Evolutionary conservation across 2,797 vertebrate genomes (phyloP), one percentile per base, ranked within the genome.

Genomic region (Semaprochilodus insignis): DNA sequence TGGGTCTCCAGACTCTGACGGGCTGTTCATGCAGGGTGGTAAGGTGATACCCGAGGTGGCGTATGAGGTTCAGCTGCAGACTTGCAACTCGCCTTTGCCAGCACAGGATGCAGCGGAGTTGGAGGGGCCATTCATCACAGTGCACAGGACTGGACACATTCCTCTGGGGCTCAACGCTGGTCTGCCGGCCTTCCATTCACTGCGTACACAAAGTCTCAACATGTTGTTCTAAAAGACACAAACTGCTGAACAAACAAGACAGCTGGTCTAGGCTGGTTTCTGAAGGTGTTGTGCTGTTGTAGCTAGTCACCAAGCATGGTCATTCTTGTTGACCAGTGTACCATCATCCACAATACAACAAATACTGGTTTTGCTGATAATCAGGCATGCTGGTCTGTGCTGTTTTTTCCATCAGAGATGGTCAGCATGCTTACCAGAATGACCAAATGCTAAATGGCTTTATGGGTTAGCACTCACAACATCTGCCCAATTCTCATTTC

Each of bases 11-110:
- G 70, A 78, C 81, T 19, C 21, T 51, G 73, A 75, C 57, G 65
- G 51, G 36, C 74, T 85, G 81, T 82, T 65, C 60, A 62, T 85
- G 59, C 82, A 85, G 85, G 72, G 70, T 84, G 69, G 82, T 83
- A 87, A 88, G 48, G 77, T 78, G 78, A 88, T 82, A 81, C 57
- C 69, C n/a, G 6, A 59, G 25, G 60, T 80, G 74, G 75, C 11
- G 17, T 79, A 74, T 65, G 69, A 81, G 70, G 54, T 60, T 63
- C 23, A 55, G 82, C 77, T 83, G 59, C 77, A 79, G 65, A 62
- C 73, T n/a, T 13, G 60, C 11, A 31, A 31, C 23, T 57, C 34
- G 70, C 27, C 17, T 63, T 34, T 80, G 83, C 83, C 86, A 83
- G 77, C 59, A 67, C 82, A 84, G 83, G 80, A 79, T 74, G 62